Conservation (phyloP, 2,888 invertebrate genomes). For the Rhopalosiphum nymphaeae region DNA sequence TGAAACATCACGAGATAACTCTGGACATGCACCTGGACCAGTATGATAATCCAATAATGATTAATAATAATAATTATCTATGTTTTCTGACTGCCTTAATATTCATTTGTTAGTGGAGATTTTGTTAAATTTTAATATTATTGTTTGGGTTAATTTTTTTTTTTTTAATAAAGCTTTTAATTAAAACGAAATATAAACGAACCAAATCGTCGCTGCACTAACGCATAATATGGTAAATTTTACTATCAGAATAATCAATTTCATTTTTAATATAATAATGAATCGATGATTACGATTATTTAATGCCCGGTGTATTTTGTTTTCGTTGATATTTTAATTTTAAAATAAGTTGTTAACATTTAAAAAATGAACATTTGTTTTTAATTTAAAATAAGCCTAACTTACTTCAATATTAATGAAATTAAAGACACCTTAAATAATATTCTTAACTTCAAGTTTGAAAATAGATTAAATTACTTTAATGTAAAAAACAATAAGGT, state of each 20-base stretch:
- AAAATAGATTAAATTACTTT: too few relatives aligned
- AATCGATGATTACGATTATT: too few relatives aligned
- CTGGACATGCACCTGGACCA: slow-evolving; percentile 84
- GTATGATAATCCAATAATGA: slow-evolving; percentile 72
- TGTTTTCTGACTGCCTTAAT: neutral
- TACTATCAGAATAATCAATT: neutral
- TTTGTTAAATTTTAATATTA: neutral
- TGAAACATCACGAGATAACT: slow-evolving; percentile 77
- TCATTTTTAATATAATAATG: neutral
- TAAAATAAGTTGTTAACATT: too few relatives aligned
- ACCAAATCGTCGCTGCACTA: neutral
- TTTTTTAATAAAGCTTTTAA: neutral
- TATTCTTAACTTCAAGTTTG: too few relatives aligned
- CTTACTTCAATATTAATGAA: too few relatives aligned
- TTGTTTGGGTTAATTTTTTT: neutral
- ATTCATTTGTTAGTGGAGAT: neutral
- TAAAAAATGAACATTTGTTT: too few relatives aligned
- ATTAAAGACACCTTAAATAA: too few relatives aligned
- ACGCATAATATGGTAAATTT: neutral
- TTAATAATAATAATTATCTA: neutral
- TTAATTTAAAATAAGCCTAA: too few relatives aligned
- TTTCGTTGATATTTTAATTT: too few relatives aligned
- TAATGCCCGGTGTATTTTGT: too few relatives aligned
- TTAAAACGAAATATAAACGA: too few relatives aligned
- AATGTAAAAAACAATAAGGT: too few relatives aligned